A percentile compares a stretch with the other conserved stretches of the same genome.
Evolutionary conservation across 1,140 invertebrate genomes (phyloP).

Genomic region (Pygmarrhopalites habei): DNA sequence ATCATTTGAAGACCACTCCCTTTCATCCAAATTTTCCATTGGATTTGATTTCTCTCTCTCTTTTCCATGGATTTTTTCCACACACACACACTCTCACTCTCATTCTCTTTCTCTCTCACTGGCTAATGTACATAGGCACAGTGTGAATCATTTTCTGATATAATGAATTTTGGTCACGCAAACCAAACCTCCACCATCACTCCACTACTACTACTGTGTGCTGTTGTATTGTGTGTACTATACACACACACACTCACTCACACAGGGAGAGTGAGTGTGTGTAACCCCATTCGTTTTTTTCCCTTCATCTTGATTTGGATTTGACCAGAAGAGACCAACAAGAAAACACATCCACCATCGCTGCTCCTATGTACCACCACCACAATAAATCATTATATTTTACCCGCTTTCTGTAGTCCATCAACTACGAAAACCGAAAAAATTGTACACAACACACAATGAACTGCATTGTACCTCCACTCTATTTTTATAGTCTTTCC

Average conservation of each 20-base stretch:
- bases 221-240: no score
- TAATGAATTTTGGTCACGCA: conserved; percentile 38
- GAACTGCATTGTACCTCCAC: no score
- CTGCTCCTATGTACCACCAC: no score
- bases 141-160: conserved; percentile 35
- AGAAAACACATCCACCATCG: conserved; percentile 20
- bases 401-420: neutral
- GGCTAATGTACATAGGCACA: no score
- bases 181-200: conserved; percentile 8
- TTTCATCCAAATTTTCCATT: conserved; percentile 23
- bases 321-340: conserved; percentile 21
- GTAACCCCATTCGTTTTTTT: conserved; percentile 8
- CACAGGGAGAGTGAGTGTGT: neutral
- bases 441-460: no score
- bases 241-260: no score
- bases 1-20: conserved; percentile 35
- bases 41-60: conserved; percentile 28
- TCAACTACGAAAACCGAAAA: neutral
- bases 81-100: no score
- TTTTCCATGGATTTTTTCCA: conserved; percentile 23
- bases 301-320: conserved; percentile 38
- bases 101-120: no score
- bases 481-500: no score
- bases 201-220: no score
- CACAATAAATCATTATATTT: neutral